These are phyloP conservation scores for Phortica variegata DNA, from an alignment of 1,140 invertebrate genomes.

Conservation along the genomic window DNA sequence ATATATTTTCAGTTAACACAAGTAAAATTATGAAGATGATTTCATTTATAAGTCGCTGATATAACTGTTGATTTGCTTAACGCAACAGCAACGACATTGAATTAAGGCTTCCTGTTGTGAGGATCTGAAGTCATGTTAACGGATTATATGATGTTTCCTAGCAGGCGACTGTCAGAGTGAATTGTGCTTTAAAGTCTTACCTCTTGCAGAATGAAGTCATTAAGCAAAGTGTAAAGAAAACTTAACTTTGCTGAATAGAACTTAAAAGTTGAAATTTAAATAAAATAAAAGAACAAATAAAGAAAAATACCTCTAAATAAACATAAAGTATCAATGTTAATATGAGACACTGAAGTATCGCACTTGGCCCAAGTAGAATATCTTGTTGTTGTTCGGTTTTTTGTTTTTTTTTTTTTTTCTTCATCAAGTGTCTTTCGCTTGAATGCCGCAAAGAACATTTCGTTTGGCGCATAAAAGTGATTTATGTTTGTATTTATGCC, in stretches of 20 bases:
- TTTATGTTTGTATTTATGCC: conserved; percentile 25
- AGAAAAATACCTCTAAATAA: conserved; percentile 16
- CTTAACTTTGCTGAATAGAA: no score
- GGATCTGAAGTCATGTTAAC: conserved; percentile 21
- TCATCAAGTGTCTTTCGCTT: background rate
- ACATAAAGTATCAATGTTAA: conserved; percentile 13
- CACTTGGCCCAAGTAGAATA: background rate
- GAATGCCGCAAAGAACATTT: conserved; percentile 14
- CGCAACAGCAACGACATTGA: conserved; percentile 22
- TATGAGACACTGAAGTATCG: background rate
- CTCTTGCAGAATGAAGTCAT: no score
- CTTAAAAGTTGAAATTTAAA: no score
- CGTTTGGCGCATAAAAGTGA: conserved; percentile 45
- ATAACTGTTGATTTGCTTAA: conserved; percentile 15
- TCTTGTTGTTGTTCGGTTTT: conserved; percentile 1
- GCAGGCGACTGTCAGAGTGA: no score
- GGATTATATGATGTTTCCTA: no score
- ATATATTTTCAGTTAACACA: no score
- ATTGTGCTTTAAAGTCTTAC: no score
- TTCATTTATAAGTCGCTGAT: no score
- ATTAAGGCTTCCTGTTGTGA: conserved; percentile 32
- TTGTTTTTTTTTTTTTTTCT: background rate
- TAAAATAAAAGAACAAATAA: no score
- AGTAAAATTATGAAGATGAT: no score
- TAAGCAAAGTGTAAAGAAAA: no score